Evolutionary conservation across 2,888 invertebrate species (phyloP), one percentile per base, ranked within the genome.

Genomic region (Seira ritae): DNA sequence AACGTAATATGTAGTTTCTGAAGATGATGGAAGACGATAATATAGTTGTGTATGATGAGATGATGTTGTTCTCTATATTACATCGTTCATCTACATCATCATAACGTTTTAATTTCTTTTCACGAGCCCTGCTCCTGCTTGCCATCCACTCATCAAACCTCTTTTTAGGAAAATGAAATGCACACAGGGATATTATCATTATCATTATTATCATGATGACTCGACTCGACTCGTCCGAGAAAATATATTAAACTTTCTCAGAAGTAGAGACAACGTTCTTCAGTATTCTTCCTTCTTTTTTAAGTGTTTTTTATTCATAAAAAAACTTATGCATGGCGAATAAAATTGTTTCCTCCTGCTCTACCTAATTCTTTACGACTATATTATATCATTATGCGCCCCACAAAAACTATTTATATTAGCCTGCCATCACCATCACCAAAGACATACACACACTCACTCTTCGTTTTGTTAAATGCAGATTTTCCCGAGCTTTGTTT

Each of bases 221-320:
- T 80, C 31, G 75, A 31, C 80, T 69, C 72, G 31, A 31, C 31
- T 80, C 31, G 75, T 46, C 80, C 74, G 73, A 75, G 31, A 31
- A 31, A 75, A 80, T 67, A 70, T 80, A 80, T 80, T 62, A 80
- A 80, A 80, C 80, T 80, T 80, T 80, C 74, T 74, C 73, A 60
- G 50, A 67, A 68, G 46, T 3, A 66, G 67, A 37, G 37, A 69
- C 69, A 37, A 19, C 19, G 22, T 12, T 31, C 31, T 31, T 31
- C 65, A n/a, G 24, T 4, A n/a, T 31, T 67, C 67, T 24, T 20
- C 67, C 20, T 12, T 19, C 65, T 65, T 31, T n/a, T 31, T 31
- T 31, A 31, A 31, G 31, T 31, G 31, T 31, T 31, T 31, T 19
- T 65, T 65, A n/a, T 69, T 69, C 46, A 69, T 69, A 69, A 69